These are phyloP conservation scores for Cyclophora punctaria DNA, from an alignment of 2,888 invertebrate genomes.

Conservation along the genomic window DNA sequence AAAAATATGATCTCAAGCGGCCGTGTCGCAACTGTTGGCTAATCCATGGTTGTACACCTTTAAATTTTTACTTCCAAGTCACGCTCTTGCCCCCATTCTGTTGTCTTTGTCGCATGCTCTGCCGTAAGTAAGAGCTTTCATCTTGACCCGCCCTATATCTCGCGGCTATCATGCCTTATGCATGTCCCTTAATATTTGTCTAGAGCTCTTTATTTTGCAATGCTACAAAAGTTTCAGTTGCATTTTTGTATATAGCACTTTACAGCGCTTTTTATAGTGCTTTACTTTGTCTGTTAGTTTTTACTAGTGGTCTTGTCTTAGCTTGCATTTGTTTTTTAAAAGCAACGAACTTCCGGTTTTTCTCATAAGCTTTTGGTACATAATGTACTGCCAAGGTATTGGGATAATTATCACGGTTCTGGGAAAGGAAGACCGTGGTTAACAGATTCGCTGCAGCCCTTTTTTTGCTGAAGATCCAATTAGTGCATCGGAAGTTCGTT, in stretches of 20 bases:
- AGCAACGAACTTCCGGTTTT: no score
- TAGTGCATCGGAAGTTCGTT: slow-evolving; percentile 10
- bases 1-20: not conserved
- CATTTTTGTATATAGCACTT: no score
- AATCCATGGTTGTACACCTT: slow-evolving; percentile 2
- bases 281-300: no score
- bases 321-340: no score
- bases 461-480: slow-evolving; percentile 7
- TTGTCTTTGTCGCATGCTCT: slow-evolving; percentile 33
- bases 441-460: slow-evolving; percentile 1
- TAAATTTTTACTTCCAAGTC: slow-evolving; percentile 19
- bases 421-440: not conserved
- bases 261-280: no score
- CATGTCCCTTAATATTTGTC: slow-evolving; percentile 29
- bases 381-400: no score
- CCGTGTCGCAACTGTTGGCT: not conserved
- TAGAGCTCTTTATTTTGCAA: slow-evolving; percentile 3
- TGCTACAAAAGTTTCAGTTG: no score
- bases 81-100: slow-evolving; percentile 50
- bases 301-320: no score
- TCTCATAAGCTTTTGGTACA: no score
- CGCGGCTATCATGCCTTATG: slow-evolving; percentile 37
- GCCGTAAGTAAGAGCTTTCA: slow-evolving; percentile 58
- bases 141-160: slow-evolving; percentile 57
- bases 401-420: no score